A percentile compares a stretch with the other conserved stretches of the same genome.
phyloP scores from a whole-genome alignment of 1,140 invertebrate species.

The Eriosoma lanigerum region DNA sequence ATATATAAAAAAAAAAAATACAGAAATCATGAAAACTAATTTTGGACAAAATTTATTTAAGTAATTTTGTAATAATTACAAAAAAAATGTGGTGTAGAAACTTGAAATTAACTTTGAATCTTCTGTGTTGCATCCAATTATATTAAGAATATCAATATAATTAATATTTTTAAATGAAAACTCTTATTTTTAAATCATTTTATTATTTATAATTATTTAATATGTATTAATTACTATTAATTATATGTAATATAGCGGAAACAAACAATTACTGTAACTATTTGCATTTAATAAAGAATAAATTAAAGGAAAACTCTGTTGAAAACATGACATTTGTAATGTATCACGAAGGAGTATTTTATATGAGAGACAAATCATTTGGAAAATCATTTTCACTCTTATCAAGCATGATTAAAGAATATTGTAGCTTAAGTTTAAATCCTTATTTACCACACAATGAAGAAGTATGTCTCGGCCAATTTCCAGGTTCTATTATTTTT shows the following conservation, averaged over 20 bases:
- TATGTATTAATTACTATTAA: neutral
- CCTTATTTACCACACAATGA: slow-evolving; percentile 34
- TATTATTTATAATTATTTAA: no score
- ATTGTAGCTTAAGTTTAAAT: neutral
- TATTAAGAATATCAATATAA: no score
- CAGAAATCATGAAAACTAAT: no score
- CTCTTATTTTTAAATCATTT: no score
- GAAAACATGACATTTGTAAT: slow-evolving; percentile 24
- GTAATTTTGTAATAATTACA: no score
- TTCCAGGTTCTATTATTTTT: slow-evolving; percentile 43
- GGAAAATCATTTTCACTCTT: slow-evolving; percentile 31
- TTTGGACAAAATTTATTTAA: no score
- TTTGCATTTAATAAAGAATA: neutral
- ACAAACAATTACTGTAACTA: neutral
- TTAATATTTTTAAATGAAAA: no score
- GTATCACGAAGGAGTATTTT: slow-evolving; percentile 37
- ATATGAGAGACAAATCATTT: slow-evolving; percentile 42
- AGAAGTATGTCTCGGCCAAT: slow-evolving; percentile 37
- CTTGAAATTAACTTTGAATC: no score
- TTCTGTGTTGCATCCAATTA: no score
- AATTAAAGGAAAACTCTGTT: slow-evolving; percentile 12
- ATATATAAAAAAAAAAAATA: no score
- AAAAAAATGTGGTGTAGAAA: no score
- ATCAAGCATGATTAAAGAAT: slow-evolving; percentile 27
- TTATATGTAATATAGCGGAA: neutral